Conservation (phyloP, 1,140 invertebrate species). For the Drosophila cardini region DNA sequence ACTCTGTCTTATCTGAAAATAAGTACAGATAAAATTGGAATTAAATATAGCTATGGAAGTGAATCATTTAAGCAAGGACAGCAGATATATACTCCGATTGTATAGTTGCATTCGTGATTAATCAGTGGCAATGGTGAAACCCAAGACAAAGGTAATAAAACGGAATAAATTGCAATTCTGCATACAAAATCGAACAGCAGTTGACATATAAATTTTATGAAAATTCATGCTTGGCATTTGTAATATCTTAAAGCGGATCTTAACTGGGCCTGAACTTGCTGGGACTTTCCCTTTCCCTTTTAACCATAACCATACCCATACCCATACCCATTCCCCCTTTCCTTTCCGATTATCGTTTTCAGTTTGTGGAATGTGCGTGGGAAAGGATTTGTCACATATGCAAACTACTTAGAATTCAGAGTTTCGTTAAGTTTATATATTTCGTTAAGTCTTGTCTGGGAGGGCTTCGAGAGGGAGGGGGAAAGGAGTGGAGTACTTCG, state of each 20-base stretch:
- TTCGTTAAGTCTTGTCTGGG: background rate
- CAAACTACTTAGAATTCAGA: conserved; percentile 34
- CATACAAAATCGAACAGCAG: conserved; percentile 71
- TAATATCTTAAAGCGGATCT: conserved; percentile 65
- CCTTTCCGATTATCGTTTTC: too few relatives aligned
- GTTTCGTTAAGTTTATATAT: conserved; percentile 28
- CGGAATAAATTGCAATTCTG: conserved; percentile 34
- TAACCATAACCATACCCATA: conserved; percentile 35
- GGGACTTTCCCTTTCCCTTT: conserved; percentile 9
- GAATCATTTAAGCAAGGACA: conserved; percentile 39
- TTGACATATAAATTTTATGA: conserved; percentile 64
- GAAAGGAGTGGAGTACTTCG: conserved; percentile 10
- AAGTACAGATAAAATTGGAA: background rate
- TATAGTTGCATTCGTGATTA: conserved; percentile 4
- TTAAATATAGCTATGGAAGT: background rate
- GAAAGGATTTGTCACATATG: conserved; percentile 27
- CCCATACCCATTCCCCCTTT: conserved; percentile 68
- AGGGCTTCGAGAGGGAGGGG: background rate
- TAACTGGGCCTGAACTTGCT: background rate
- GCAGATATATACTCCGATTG: background rate
- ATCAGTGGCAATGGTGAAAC: conserved; percentile 13
- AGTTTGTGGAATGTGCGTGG: background rate
- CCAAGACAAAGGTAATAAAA: conserved; percentile 14
- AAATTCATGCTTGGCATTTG: conserved; percentile 67
- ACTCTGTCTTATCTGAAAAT: conserved; percentile 29